Percentiles rank a stretch among this genome's conserved stretches.
phyloP scores from a whole-genome alignment of 2,113 vertebrate genomes.

The Melanotaenia duboulayi region DNA sequence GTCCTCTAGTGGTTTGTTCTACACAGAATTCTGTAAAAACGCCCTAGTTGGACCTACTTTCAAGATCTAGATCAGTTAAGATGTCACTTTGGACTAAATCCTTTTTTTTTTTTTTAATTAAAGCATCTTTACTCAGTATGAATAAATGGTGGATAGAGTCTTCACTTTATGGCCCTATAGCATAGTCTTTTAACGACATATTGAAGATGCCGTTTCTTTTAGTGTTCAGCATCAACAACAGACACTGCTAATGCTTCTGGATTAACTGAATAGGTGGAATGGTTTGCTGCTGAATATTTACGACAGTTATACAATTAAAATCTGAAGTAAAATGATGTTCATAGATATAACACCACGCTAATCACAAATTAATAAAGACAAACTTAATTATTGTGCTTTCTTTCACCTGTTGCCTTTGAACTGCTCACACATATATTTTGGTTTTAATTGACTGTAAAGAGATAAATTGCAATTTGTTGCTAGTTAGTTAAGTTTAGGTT shows the following conservation, averaged over 20 bases:
- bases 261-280: slow-evolving; percentile 74
- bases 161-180: too few species aligned
- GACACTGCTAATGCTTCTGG: slow-evolving; percentile 25
- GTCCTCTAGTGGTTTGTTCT: too few species aligned
- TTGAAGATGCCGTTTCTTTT: too few species aligned
- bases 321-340: slow-evolving; percentile 77
- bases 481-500: slow-evolving; percentile 50
- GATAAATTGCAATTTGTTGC: slow-evolving; percentile 54
- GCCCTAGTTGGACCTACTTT: too few species aligned
- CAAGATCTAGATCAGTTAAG: too few species aligned
- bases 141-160: too few species aligned
- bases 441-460: slow-evolving; percentile 65
- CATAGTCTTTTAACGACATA: too few species aligned
- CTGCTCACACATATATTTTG: slow-evolving; percentile 50
- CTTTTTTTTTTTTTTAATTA: too few species aligned
- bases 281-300: slow-evolving; percentile 82
- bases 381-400: slow-evolving; percentile 59
- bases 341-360: slow-evolving; percentile 73
- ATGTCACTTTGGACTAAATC: too few species aligned
- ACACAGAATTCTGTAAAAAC: too few species aligned
- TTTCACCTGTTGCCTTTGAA: slow-evolving; percentile 66
- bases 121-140: too few species aligned
- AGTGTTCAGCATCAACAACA: slow-evolving; percentile 18
- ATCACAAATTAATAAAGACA: slow-evolving; percentile 79
- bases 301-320: slow-evolving; percentile 82